Conservation (phyloP, 2,888 invertebrate species). For the Conus canariensis region DNA sequence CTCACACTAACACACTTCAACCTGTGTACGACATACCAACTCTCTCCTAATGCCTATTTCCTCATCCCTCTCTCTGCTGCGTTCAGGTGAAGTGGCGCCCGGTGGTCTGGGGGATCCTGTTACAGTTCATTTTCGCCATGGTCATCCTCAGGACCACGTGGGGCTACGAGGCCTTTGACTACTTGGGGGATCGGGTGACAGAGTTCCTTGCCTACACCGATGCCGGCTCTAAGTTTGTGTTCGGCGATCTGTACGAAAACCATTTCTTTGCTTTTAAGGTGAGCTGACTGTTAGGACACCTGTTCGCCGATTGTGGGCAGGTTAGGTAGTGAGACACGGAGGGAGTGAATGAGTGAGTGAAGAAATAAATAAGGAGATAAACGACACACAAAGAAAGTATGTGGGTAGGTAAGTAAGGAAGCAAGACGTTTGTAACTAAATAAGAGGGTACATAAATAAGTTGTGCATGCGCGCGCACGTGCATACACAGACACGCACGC, state of each 20-base stretch:
- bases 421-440: neutral
- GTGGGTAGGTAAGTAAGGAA: neutral
- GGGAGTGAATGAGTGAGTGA: too few species aligned
- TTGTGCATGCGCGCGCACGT: neutral
- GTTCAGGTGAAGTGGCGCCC: slow-evolving; percentile 84
- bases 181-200: slow-evolving; percentile 86
- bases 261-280: slow-evolving; percentile 90
- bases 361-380: too few species aligned
- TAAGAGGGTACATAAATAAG: too few species aligned
- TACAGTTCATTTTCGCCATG: slow-evolving; percentile 88
- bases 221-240: slow-evolving; percentile 91
- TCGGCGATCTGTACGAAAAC: slow-evolving; percentile 81
- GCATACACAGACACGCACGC: neutral
- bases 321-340: neutral
- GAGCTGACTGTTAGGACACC: slow-evolving; percentile 58
- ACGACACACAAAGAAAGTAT: neutral
- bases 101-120: slow-evolving; percentile 87
- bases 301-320: neutral
- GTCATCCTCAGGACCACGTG: slow-evolving; percentile 69
- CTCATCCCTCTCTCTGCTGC: neutral
- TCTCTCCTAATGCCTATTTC: neutral
- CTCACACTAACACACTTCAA: too few species aligned
- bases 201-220: slow-evolving; percentile 89
- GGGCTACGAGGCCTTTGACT: slow-evolving; percentile 84
- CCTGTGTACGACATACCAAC: too few species aligned